A percentile compares a stretch with the other conserved stretches of the same genome.
Evolutionary conservation across 1,140 invertebrate species (phyloP).

Genomic region (Zaprionus capensis): DNA sequence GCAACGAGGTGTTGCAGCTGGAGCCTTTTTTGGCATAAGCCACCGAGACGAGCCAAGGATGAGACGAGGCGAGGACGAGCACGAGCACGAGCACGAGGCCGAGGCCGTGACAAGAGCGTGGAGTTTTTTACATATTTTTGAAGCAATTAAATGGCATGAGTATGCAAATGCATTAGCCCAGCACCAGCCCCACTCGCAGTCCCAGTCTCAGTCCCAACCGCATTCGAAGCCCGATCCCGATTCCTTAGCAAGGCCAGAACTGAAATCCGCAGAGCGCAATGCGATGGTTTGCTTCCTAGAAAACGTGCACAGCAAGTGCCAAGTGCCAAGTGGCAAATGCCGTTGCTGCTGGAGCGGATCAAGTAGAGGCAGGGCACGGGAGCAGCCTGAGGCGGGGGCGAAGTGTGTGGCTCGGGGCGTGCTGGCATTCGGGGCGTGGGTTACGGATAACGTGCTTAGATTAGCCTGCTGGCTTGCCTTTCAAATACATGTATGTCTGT

Average conservation of each 20-base stretch:
- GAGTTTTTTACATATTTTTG: conserved; percentile 73
- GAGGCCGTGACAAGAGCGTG: conserved; percentile 68
- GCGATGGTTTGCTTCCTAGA: conserved; percentile 51
- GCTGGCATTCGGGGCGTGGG: conserved; percentile 57
- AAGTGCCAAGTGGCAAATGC: conserved; percentile 45
- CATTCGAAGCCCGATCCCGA: conserved; percentile 24
- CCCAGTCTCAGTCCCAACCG: conserved; percentile 22
- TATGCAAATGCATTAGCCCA: conserved; percentile 74
- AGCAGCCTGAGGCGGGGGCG: background rate
- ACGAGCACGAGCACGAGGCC: conserved; percentile 13
- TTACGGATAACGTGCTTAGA: conserved; percentile 74
- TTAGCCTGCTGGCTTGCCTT: conserved; percentile 52
- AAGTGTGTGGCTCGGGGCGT: conserved; percentile 10
- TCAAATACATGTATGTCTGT: background rate
- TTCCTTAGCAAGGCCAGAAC: conserved; percentile 8
- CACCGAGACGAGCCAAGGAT: conserved; percentile 32
- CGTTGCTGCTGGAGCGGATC: conserved; percentile 17
- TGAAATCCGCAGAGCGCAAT: conserved; percentile 10
- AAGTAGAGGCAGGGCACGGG: background rate
- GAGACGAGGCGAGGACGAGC: conserved; percentile 12
- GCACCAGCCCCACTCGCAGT: background rate
- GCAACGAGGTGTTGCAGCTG: conserved; percentile 47
- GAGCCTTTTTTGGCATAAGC: conserved; percentile 73
- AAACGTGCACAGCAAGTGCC: conserved; percentile 62
- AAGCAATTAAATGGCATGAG: conserved; percentile 80